A percentile compares a stretch with the other conserved stretches of the same genome.
Conservation (phyloP, 2,797 vertebrate species). For the Synaphobranchus kaupii region DNA sequence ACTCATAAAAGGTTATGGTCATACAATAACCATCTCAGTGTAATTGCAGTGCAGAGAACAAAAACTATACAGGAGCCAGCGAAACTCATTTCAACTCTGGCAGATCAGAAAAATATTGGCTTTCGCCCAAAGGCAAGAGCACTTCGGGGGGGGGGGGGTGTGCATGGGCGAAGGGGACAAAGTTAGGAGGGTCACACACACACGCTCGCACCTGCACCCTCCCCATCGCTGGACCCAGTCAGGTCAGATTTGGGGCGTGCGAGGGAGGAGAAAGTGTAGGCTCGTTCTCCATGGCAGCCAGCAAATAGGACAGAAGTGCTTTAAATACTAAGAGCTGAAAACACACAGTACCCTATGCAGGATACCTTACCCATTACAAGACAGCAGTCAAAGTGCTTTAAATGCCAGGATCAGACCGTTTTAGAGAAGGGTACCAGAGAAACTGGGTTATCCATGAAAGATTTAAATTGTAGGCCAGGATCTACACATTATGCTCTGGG, state of each 20-base stretch:
- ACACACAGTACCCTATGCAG: not conserved
- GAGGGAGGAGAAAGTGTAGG: not conserved
- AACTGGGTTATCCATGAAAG: not conserved
- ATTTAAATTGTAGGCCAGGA: not conserved
- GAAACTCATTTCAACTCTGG: not conserved
- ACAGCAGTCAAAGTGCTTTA: not conserved
- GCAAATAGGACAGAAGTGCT: not conserved
- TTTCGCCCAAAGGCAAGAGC: conserved; percentile 19
- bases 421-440: not conserved
- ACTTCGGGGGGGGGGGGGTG: not conserved
- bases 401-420: not conserved
- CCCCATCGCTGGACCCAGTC: not conserved
- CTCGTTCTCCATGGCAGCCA: conserved; percentile 11
- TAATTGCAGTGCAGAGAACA: not conserved
- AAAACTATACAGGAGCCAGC: not conserved
- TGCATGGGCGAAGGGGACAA: not conserved
- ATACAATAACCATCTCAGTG: not conserved
- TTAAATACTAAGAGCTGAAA: not conserved
- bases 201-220: not conserved
- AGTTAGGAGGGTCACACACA: not conserved
- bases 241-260: conserved; percentile 16
- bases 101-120: conserved; percentile 7
- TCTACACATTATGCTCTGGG: not conserved
- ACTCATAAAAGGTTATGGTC: not conserved
- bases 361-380: not conserved